phyloP scores from a whole-genome alignment of 2,888 invertebrate species.

The Drosophila anceps region DNA sequence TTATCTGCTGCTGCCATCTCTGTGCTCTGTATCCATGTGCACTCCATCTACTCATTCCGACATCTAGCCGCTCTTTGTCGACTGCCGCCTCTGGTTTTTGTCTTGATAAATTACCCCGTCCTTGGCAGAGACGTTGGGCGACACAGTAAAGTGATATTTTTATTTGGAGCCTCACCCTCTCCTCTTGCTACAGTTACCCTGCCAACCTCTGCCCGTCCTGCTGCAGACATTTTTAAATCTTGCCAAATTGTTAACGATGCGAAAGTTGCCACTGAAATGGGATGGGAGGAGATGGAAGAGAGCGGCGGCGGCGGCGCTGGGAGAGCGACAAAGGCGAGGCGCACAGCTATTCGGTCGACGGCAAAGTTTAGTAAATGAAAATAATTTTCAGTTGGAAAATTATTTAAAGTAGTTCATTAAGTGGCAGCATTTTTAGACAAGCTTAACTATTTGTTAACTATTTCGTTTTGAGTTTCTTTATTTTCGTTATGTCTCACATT shows the following conservation, averaged over 20 bases:
- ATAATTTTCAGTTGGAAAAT: conserved; percentile 77
- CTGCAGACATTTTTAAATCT: conserved; percentile 75
- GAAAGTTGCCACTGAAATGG: conserved; percentile 70
- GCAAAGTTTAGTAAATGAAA: conserved; percentile 77
- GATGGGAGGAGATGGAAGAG: conserved; percentile 1
- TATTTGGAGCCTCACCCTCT: conserved; percentile 53
- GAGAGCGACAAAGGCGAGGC: background rate
- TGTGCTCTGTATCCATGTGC: conserved; percentile 49
- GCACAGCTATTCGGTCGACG: conserved; percentile 45
- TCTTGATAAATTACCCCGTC: conserved; percentile 81
- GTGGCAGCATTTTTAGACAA: conserved; percentile 61
- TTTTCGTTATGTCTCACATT: conserved; percentile 22
- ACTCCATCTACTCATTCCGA: conserved; percentile 46
- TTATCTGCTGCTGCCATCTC: conserved; percentile 66
- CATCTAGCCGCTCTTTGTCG: conserved; percentile 27
- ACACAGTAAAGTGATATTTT: conserved; percentile 81
- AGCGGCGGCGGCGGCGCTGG: background rate
- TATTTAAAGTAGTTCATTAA: conserved; percentile 81
- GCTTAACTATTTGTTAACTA: conserved; percentile 70
- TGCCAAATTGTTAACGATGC: conserved; percentile 81
- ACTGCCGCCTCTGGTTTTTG: conserved; percentile 61
- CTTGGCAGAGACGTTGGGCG: conserved; percentile 72
- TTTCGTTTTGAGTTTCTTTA: conserved; percentile 34
- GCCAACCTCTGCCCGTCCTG: background rate
- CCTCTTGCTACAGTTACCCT: background rate